phyloP scores from a whole-genome alignment of 2,888 invertebrate genomes.

The Choreutis nemorana region DNA sequence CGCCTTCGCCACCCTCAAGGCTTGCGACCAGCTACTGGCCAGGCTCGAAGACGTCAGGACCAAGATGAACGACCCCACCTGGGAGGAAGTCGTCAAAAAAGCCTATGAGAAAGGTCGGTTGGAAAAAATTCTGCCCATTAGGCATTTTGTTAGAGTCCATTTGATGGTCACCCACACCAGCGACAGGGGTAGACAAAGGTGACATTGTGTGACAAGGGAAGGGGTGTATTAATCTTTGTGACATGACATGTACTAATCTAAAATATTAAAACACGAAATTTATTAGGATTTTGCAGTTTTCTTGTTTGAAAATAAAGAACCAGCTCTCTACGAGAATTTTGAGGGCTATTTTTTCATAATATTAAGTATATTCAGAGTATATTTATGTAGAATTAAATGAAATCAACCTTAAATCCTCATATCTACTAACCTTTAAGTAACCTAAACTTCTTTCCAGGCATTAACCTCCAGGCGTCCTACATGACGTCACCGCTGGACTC shows the following conservation, averaged over 20 bases:
- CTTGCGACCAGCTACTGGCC: conserved; percentile 52
- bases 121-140: background rate
- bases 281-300: too few relatives aligned
- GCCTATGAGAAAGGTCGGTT: conserved; percentile 44
- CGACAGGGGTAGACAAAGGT: background rate
- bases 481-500: conserved; percentile 39
- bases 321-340: too few relatives aligned
- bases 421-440: too few relatives aligned
- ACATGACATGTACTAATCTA: background rate
- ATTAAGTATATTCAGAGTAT: too few relatives aligned
- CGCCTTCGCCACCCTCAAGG: conserved; percentile 62
- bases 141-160: too few relatives aligned
- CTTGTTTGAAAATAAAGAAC: too few relatives aligned
- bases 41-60: conserved; percentile 47
- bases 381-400: too few relatives aligned
- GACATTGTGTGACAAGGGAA: background rate
- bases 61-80: conserved; percentile 44
- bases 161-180: too few relatives aligned
- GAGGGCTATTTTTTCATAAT: too few relatives aligned
- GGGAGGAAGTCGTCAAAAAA: conserved; percentile 57
- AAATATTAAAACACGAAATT: too few relatives aligned
- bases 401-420: too few relatives aligned
- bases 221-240: background rate
- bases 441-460: too few relatives aligned
- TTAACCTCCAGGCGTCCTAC: conserved; percentile 64